Conservation (phyloP, 2,888 invertebrate species). For the Trachelus tabidus region DNA sequence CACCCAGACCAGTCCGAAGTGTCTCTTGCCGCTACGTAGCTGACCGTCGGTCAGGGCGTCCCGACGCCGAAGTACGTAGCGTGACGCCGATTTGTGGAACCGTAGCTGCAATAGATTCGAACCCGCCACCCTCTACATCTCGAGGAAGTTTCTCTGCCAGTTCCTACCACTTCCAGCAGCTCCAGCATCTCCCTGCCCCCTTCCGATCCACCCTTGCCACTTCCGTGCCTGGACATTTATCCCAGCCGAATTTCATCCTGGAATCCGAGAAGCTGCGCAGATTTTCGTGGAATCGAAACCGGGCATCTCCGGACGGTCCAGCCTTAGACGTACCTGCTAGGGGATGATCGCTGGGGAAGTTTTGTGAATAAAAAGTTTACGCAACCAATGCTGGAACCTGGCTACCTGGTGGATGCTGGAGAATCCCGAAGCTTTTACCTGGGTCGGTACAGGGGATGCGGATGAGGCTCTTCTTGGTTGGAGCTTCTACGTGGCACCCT, state of each 20-base stretch:
- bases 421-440: not conserved
- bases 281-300: not conserved
- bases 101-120: constrained; percentile 39
- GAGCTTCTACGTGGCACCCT: constrained; percentile 16
- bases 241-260: not conserved
- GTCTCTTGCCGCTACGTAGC: not conserved
- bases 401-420: not conserved
- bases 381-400: not conserved
- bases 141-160: not conserved
- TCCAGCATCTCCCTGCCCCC: not conserved
- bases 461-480: constrained; percentile 4
- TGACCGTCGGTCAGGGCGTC: not conserved
- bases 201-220: not conserved
- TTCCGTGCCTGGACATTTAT: not conserved
- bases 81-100: constrained; percentile 40
- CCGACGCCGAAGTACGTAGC: constrained; percentile 31
- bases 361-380: no score
- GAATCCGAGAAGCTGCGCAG: not conserved
- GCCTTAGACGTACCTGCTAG: not conserved
- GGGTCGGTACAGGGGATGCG: not conserved
- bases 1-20: not conserved
- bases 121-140: constrained; percentile 2
- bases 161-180: not conserved
- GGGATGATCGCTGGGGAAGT: not conserved
- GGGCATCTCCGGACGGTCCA: not conserved